A percentile compares a stretch with the other conserved stretches of the same genome.
phyloP scores from a whole-genome alignment of 1,140 invertebrate species.

The Glossosoma conforme region DNA sequence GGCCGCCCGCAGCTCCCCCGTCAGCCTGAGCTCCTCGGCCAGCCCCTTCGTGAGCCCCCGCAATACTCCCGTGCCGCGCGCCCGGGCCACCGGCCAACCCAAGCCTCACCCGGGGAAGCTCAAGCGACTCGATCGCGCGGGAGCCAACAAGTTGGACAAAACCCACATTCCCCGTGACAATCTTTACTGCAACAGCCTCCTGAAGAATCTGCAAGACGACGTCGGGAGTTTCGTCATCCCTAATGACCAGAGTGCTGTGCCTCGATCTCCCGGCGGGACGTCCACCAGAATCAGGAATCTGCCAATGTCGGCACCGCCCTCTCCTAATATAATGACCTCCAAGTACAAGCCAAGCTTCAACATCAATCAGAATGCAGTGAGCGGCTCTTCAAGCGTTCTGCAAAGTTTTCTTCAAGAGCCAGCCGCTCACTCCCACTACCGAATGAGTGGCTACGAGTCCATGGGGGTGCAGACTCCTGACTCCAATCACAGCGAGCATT shows the following conservation, averaged over 20 bases:
- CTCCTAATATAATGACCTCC: conserved; percentile 46
- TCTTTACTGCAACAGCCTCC: conserved; percentile 29
- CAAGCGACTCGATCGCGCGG: conserved; percentile 4
- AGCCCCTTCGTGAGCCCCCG: conserved; percentile 82
- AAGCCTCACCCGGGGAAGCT: conserved; percentile 14
- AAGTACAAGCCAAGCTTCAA: conserved; percentile 38
- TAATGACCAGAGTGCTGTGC: conserved; percentile 43
- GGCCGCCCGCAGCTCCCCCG: conserved; percentile 43
- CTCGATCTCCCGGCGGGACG: conserved; percentile 34
- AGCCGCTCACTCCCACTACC: conserved; percentile 5
- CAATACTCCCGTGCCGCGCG: conserved; percentile 65
- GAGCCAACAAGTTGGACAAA: conserved; percentile 6
- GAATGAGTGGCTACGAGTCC: conserved; percentile 34
- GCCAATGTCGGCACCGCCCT: conserved; percentile 55
- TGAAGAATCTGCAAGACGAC: conserved; percentile 22
- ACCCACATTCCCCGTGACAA: conserved; percentile 1
- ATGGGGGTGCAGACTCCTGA: conserved; percentile 23
- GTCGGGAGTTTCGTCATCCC: conserved; percentile 39
- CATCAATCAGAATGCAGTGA: neutral
- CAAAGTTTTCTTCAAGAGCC: conserved; percentile 1
- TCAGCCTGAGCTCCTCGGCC: conserved; percentile 45
- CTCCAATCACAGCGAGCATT: conserved; percentile 36
- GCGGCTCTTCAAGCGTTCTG: conserved; percentile 1
- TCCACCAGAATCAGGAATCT: conserved; percentile 35
- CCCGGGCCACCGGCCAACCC: conserved; percentile 29